Percentiles rank a stretch among this genome's conserved stretches.
These are phyloP conservation scores for Tympanoctomys barrerae DNA, from an alignment of 2,797 vertebrate species.

Conservation along the genomic window DNA sequence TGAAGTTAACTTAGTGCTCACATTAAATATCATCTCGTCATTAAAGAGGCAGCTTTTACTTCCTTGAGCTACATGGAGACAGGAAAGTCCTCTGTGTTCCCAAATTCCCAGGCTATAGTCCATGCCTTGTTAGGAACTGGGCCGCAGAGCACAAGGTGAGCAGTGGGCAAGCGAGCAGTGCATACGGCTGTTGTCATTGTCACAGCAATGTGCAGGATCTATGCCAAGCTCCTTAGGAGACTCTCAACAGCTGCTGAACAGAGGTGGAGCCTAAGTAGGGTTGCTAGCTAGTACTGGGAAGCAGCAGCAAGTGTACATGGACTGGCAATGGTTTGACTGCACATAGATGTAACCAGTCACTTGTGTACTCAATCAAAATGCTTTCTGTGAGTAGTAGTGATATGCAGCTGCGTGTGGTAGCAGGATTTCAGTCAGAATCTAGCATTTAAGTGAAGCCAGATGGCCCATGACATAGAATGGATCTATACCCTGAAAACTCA, in stretches of 20 bases:
- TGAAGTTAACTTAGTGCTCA: neutral
- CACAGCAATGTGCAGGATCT: neutral
- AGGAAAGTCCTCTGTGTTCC: neutral
- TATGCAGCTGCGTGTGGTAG: neutral
- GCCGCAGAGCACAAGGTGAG: neutral
- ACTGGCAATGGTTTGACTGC: neutral
- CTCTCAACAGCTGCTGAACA: neutral
- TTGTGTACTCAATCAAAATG: neutral
- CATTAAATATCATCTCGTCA: no score
- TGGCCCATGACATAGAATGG: no score
- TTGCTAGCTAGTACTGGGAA: neutral
- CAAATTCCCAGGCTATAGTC: neutral
- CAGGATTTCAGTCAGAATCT: neutral
- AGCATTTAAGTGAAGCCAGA: neutral
- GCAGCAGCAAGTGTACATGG: neutral
- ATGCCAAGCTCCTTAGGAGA: neutral
- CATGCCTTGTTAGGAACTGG: neutral
- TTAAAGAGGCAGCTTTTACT: neutral
- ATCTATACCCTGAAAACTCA: no score
- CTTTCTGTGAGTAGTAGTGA: neutral
- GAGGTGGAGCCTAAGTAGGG: neutral
- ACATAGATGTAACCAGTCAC: neutral
- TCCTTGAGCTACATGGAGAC: neutral
- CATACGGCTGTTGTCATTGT: neutral
- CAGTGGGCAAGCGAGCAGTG: neutral